Evolutionary conservation across 2,888 invertebrate genomes (phyloP), one percentile per base, ranked within the genome.

Genomic region (Campoletis raptor): DNA sequence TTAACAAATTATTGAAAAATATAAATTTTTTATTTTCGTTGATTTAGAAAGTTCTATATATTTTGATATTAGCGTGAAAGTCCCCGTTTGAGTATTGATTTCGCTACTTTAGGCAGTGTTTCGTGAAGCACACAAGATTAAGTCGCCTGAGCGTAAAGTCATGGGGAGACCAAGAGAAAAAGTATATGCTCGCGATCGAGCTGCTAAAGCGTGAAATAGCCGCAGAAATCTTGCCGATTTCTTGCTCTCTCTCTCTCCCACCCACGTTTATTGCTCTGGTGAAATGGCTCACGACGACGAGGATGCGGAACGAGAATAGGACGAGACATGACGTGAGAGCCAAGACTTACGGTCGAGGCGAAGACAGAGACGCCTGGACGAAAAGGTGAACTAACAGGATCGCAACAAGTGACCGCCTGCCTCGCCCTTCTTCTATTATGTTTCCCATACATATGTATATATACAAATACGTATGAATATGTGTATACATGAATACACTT

Each of bases 351-450:
- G 77, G 48, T 74, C 69, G 78, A 83, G 81, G 78, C 72, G 78
- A 79, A 81, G 87, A 85, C 87, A 64, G 89, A 89, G 86, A 83
- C 88, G 88, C 86, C 74, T 84, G 89, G 88, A 84, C 88, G 90
- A 90, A 90, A 91, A 92, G 92, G 92, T 92, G 92, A 92, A 92
- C 90, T 92, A 92, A 92, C 92, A 92, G 92, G 91, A 92, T 92
- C 92, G 92, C 92, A 92, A 92, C 92, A 92, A 92, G 92, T 92
- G 92, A 92, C 92, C 91, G 90, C 90, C 89, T 89, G 90, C 90
- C 91, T 90, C 91, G 90, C 91, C 92, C 92, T 91, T 91, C 91
- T 90, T 90, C 91, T 89, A 91, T 92, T 92, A 91, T 91, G 90
- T 88, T 86, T 89, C 83, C 48, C 73, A 66, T 79, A 61, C 21